Evolutionary conservation across 2,888 invertebrate species (phyloP), one percentile per base, ranked within the genome.

Genomic region (Ethmia dodecea): DNA sequence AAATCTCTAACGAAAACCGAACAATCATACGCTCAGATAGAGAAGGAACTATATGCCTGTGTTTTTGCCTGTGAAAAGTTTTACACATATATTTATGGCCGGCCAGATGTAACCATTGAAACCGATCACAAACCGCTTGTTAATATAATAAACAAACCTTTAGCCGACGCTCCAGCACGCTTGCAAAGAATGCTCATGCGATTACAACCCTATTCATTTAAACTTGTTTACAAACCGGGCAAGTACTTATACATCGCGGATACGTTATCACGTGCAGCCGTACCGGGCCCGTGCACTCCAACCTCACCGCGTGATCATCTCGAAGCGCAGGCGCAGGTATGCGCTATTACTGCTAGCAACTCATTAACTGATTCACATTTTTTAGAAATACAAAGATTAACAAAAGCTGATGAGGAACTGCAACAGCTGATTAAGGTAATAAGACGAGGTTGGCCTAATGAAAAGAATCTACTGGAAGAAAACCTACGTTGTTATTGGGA

Each of bases 31-130:
- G 30, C 35, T 5, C 35, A 35, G 12, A 35, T 31, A 6, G 26
- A 33, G 22, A 33, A 33, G 25, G 37, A 37, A 8, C 11, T 31
- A 9, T 31, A 22, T 9, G 48, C 50, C 0, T 37, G 37, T 20
- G 41, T 50, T 3, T 45, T 39, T 36, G 38, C 36, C 0, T 40
- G 44, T 27, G 37, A 38, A 27, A 41, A 32, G 15, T 44, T 44
- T 22, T 25, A 44, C 31, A 10, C 15, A 10, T 44, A 41, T 29
- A 35, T 44, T n/a, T 44, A 44, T 31, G 43, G 35, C 8, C 16
- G 24, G 27, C 9, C 28, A 16, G 38, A 41, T 24, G 25, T 44
- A 12, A 42, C 35, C 2, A 39, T 47, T 10, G 47, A 47, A n/a
- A n/a, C n/a, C n/a, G n/a, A n/a, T n/a, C n/a, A n/a, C n/a, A n/a